A percentile compares a stretch with the other conserved stretches of the same genome.
These are phyloP conservation scores for Nannospalax galili DNA, from an alignment of 2,113 vertebrate species.

Conservation along the genomic window DNA sequence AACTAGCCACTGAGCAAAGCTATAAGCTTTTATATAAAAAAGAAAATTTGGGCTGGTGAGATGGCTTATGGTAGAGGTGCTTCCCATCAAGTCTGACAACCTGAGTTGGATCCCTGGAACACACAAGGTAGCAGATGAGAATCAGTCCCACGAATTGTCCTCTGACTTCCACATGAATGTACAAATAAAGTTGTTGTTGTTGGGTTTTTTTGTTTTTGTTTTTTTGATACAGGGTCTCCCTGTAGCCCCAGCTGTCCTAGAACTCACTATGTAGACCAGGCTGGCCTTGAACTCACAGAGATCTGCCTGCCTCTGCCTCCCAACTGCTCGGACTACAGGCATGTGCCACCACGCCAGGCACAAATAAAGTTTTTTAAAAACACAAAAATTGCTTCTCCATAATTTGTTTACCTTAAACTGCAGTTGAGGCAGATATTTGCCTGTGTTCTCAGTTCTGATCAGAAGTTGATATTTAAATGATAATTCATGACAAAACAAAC, in stretches of 20 bases:
- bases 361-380: not conserved
- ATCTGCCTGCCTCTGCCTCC: too few relatives aligned
- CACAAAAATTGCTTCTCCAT: not conserved
- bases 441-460: not conserved
- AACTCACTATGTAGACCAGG: too few relatives aligned
- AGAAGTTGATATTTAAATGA: not conserved
- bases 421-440: not conserved
- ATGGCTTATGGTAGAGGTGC: not conserved
- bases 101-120: too few relatives aligned
- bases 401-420: conserved; percentile 34
- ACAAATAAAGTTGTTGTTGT: not conserved
- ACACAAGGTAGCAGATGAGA: not conserved
- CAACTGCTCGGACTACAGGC: too few relatives aligned
- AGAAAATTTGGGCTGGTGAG: not conserved
- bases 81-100: not conserved
- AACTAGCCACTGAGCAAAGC: not conserved
- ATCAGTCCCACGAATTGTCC: not conserved
- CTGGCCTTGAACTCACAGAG: too few relatives aligned
- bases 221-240: too few relatives aligned
- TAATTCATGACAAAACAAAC: not conserved
- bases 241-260: too few relatives aligned
- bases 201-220: too few relatives aligned
- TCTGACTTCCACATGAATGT: not conserved
- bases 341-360: too few relatives aligned
- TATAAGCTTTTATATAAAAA: not conserved